These are phyloP conservation scores for Pseudomyrmex dendroicus DNA, from an alignment of 1,140 invertebrate genomes.

Conservation along the genomic window DNA sequence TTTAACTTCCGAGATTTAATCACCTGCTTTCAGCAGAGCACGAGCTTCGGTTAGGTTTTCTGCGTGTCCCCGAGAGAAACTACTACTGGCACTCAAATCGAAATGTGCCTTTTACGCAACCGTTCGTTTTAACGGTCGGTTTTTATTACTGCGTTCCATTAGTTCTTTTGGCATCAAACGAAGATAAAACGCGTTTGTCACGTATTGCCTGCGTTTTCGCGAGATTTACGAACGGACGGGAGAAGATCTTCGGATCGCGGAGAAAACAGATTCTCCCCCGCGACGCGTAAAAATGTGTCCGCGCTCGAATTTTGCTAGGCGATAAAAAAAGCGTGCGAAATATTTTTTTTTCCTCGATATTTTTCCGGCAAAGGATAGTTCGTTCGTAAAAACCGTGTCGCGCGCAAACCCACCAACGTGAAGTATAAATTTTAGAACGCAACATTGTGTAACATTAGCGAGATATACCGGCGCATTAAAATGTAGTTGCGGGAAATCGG, in stretches of 20 bases:
- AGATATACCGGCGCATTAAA: too few species aligned
- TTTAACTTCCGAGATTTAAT: conserved; percentile 47
- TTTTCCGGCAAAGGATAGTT: too few species aligned
- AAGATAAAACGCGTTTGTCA: conserved; percentile 60
- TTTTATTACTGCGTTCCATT: conserved; percentile 55
- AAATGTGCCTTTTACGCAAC: conserved; percentile 52
- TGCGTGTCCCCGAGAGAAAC: neutral
- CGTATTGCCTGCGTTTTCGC: conserved; percentile 27
- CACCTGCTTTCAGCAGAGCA: conserved; percentile 59
- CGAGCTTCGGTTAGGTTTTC: conserved; percentile 57
- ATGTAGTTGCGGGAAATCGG: too few species aligned
- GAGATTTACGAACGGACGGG: neutral
- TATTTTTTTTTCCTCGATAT: too few species aligned
- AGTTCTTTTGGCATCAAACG: conserved; percentile 28
- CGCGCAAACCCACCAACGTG: too few species aligned
- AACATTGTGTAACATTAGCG: too few species aligned
- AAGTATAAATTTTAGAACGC: too few species aligned
- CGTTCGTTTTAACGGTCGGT: conserved; percentile 50
- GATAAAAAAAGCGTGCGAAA: too few species aligned
- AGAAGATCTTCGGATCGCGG: neutral
- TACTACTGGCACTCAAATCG: conserved; percentile 29
- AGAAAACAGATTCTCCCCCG: conserved; percentile 9
- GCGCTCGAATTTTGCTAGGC: too few species aligned
- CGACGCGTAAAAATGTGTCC: neutral
- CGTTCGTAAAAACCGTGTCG: too few species aligned